Conservation (phyloP, 2,113 vertebrate species). For the Potamarius usumacintae region DNA sequence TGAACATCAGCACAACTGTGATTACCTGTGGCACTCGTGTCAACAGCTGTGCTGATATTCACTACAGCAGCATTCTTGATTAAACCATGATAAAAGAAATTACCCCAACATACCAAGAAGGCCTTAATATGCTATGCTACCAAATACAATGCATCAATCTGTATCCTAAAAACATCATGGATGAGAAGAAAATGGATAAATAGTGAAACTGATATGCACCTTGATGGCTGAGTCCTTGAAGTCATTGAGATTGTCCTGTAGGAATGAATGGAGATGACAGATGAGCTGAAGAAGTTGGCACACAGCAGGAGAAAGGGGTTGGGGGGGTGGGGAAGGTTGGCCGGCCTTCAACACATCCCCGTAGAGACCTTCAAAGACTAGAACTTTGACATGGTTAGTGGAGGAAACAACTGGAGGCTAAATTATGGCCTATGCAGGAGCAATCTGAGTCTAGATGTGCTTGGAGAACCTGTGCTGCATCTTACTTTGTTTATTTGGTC, state of each 20-base stretch:
- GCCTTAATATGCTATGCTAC: neutral
- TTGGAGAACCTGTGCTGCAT: slow-evolving; percentile 23
- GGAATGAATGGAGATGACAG: slow-evolving; percentile 99
- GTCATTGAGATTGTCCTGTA: slow-evolving; percentile 99
- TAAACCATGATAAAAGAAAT: neutral
- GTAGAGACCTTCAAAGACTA: slow-evolving; percentile 84
- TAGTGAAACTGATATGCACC: slow-evolving; percentile 80
- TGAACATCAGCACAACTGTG: neutral
- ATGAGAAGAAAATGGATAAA: slow-evolving; percentile 42
- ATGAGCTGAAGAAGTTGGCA: slow-evolving; percentile 89
- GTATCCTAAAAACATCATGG: neutral
- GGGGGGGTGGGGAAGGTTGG: slow-evolving; percentile 73
- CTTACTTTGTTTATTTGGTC: slow-evolving; percentile 28
- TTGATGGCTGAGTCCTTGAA: slow-evolving; percentile 97
- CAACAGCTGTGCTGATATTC: neutral
- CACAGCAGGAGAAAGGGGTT: slow-evolving; percentile 72
- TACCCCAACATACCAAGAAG: too few relatives aligned
- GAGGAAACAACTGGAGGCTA: slow-evolving; percentile 39
- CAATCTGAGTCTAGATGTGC: slow-evolving; percentile 6
- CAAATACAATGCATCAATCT: neutral
- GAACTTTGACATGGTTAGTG: slow-evolving; percentile 71
- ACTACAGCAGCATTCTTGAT: neutral
- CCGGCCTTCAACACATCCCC: slow-evolving; percentile 73
- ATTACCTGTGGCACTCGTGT: neutral
- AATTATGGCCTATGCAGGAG: slow-evolving; percentile 23